Evolutionary conservation across 2,888 invertebrate genomes (phyloP).

Genomic region (Sericinus montela): DNA sequence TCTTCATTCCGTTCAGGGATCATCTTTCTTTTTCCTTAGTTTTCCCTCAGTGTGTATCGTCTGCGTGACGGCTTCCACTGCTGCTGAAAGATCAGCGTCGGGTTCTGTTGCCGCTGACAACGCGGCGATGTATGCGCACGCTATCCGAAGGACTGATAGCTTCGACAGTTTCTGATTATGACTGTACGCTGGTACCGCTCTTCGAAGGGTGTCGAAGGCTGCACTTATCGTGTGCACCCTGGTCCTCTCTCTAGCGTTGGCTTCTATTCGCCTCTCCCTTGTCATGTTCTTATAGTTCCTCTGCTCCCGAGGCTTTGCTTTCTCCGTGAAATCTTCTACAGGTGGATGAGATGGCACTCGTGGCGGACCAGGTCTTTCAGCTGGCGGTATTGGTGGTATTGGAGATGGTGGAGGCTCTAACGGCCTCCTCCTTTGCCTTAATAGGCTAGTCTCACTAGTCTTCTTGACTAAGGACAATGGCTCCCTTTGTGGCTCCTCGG

Average conservation of each 20-base stretch:
- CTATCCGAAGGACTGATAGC: slow-evolving; percentile 93
- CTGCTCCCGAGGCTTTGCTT: slow-evolving; percentile 79
- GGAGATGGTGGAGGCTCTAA: slow-evolving; percentile 51
- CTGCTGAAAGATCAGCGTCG: slow-evolving; percentile 84
- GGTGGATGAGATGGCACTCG: slow-evolving; percentile 78
- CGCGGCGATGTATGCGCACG: slow-evolving; percentile 95
- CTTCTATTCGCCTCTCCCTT: slow-evolving; percentile 93
- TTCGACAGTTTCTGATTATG: slow-evolving; percentile 96
- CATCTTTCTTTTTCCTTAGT: slow-evolving; percentile 91
- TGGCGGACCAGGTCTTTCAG: slow-evolving; percentile 54
- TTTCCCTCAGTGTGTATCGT: slow-evolving; percentile 96
- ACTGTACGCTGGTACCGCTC: slow-evolving; percentile 93
- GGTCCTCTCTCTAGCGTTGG: slow-evolving; percentile 95
- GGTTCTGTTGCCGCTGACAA: slow-evolving; percentile 87
- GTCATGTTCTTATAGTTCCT: slow-evolving; percentile 98
- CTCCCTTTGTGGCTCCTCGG: slow-evolving; percentile 80
- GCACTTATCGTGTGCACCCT: slow-evolving; percentile 97
- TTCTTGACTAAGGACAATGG: slow-evolving; percentile 82
- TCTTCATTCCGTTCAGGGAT: slow-evolving; percentile 54
- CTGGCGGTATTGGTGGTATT: slow-evolving; percentile 39
- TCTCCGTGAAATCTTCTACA: slow-evolving; percentile 54
- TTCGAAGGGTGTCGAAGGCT: slow-evolving; percentile 93
- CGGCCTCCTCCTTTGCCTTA: slow-evolving; percentile 56
- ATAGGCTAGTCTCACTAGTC: slow-evolving; percentile 49
- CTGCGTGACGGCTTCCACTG: slow-evolving; percentile 92